Percentiles rank a stretch among this genome's conserved stretches.
phyloP scores from a whole-genome alignment of 1,140 invertebrate genomes.

The Glomeris maerens region DNA sequence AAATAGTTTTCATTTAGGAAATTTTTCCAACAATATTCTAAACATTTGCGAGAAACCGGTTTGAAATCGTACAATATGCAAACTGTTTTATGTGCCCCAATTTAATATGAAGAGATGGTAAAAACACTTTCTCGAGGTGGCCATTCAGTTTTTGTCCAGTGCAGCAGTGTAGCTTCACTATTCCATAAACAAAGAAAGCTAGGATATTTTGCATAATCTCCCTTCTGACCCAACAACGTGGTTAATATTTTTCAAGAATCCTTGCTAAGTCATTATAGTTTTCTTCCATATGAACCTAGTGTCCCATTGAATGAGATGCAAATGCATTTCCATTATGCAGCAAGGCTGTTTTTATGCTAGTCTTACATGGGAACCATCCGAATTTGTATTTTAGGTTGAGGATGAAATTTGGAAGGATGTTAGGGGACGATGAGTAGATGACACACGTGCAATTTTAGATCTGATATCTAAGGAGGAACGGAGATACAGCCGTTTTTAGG shows the following conservation, averaged over 20 bases:
- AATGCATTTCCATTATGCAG: constrained; percentile 1
- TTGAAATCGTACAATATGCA: too few relatives aligned
- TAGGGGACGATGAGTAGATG: too few relatives aligned
- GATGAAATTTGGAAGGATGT: too few relatives aligned
- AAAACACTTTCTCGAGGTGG: constrained; percentile 10
- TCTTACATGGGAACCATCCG: too few relatives aligned
- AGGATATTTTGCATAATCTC: constrained; percentile 10
- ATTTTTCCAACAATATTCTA: too few relatives aligned
- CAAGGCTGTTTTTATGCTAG: background rate
- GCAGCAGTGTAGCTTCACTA: constrained; percentile 4
- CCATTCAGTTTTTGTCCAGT: constrained; percentile 10
- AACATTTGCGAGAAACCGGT: too few relatives aligned
- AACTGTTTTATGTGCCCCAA: constrained; percentile 30
- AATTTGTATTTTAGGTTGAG: too few relatives aligned
- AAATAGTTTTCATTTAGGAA: too few relatives aligned
- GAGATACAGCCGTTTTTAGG: too few relatives aligned
- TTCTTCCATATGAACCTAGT: constrained; percentile 8
- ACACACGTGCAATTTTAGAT: too few relatives aligned
- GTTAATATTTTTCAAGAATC: constrained; percentile 14
- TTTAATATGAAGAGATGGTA: constrained; percentile 27
- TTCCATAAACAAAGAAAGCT: constrained; percentile 14
- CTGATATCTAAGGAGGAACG: too few relatives aligned
- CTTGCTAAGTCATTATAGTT: constrained; percentile 8
- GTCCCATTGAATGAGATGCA: constrained; percentile 6
- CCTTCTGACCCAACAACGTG: constrained; percentile 8